These are phyloP conservation scores for Macquaria australasica DNA, from an alignment of 2,113 vertebrate species.

Conservation along the genomic window DNA sequence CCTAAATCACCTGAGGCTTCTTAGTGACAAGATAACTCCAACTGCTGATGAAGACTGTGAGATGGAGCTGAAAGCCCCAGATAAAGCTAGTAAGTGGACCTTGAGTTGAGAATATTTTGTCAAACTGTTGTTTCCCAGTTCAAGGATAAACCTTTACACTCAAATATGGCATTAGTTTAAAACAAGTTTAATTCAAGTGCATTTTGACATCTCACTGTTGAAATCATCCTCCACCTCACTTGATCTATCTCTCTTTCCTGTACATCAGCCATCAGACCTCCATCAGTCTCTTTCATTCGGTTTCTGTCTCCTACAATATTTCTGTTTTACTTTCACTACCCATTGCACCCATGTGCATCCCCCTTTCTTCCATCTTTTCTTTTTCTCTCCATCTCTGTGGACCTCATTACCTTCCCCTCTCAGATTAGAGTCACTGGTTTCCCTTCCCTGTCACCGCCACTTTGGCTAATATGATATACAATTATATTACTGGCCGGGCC, in stretches of 20 bases:
- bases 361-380: not conserved
- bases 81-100: too few relatives aligned
- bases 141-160: not conserved
- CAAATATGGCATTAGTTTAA: not conserved
- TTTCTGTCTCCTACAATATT: not conserved
- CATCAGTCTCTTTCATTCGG: not conserved
- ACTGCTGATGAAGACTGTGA: not conserved
- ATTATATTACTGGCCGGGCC: constrained; percentile 18
- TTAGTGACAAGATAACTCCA: too few relatives aligned
- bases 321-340: not conserved
- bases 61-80: not conserved
- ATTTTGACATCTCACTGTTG: not conserved
- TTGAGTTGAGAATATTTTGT: not conserved
- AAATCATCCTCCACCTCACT: not conserved
- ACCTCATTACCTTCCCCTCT: constrained; percentile 58
- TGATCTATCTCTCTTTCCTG: not conserved
- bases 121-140: not conserved
- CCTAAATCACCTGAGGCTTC: not conserved
- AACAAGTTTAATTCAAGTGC: not conserved
- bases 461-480: constrained; percentile 29
- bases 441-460: constrained; percentile 22
- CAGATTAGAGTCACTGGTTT: constrained; percentile 40
- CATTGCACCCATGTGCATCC: not conserved
- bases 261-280: not conserved
- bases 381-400: constrained; percentile 32